A percentile compares a stretch with the other conserved stretches of the same genome.
Conservation (phyloP, 2,113 vertebrate species). For the Capreolus pygargus region DNA sequence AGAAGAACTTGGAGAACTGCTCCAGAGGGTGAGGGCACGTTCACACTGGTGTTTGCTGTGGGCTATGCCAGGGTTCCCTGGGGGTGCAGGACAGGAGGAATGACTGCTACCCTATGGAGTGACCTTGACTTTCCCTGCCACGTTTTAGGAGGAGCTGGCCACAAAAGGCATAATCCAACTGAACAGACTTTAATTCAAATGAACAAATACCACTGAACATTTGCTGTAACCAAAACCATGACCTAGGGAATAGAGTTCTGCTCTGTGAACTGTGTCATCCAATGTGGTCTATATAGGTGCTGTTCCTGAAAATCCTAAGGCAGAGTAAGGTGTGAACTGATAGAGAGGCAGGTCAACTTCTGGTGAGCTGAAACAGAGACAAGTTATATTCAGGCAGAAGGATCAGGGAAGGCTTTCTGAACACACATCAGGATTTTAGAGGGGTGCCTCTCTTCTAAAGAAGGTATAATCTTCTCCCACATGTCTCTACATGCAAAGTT, state of each 20-base stretch:
- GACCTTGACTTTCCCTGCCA: background rate
- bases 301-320: background rate
- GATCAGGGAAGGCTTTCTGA: background rate
- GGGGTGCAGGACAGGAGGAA: fast-evolving
- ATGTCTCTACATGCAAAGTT: background rate
- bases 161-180: background rate
- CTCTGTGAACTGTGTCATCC: background rate
- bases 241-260: background rate
- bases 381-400: background rate
- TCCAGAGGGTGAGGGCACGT: background rate
- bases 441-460: background rate
- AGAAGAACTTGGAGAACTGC: background rate
- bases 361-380: background rate
- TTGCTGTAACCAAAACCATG: background rate
- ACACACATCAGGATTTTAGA: background rate
- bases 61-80: background rate
- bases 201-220: background rate
- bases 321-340: background rate
- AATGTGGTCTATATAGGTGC: background rate
- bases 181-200: background rate
- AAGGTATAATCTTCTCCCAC: background rate
- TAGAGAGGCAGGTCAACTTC: background rate
- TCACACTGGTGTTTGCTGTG: background rate
- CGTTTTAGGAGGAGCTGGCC: background rate
- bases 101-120: fast-evolving